These are phyloP conservation scores for Noctua janthe DNA, from an alignment of 2,888 invertebrate genomes.

Conservation along the genomic window DNA sequence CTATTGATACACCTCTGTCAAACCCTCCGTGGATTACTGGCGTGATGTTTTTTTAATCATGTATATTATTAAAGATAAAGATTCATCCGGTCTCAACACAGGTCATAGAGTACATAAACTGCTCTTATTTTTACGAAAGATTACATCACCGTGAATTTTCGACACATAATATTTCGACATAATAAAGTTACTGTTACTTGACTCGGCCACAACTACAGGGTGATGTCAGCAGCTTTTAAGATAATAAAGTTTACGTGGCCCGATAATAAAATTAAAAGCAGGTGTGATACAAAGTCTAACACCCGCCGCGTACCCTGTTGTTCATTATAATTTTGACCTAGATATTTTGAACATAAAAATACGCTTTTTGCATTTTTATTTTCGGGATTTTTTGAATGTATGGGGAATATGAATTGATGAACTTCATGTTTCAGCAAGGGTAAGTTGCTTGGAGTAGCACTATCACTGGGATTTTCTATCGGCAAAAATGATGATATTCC, in stretches of 20 bases:
- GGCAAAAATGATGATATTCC: too few species aligned
- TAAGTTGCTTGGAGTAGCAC: too few species aligned
- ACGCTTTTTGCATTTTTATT: slow-evolving; percentile 1
- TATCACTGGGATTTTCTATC: too few species aligned
- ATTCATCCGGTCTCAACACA: not conserved
- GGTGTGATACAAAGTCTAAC: slow-evolving; percentile 20
- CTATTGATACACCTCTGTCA: not conserved
- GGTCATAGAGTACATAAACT: not conserved
- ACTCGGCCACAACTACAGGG: not conserved
- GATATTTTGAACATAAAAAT: not conserved
- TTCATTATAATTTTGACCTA: not conserved
- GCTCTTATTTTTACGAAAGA: not conserved
- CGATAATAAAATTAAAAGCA: slow-evolving; percentile 34
- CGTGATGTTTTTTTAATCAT: not conserved
- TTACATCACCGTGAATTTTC: slow-evolving; percentile 3
- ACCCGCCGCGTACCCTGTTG: not conserved
- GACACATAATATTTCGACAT: slow-evolving; percentile 24
- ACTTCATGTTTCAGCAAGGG: too few species aligned
- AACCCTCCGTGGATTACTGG: not conserved
- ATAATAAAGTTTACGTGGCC: slow-evolving; percentile 29
- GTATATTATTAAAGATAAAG: not conserved
- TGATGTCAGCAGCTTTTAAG: slow-evolving; percentile 24
- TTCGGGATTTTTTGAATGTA: not conserved
- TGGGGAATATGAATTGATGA: not conserved
- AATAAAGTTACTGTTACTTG: slow-evolving; percentile 5